Conservation (phyloP, 2,888 invertebrate species). For the Rotaria socialis region DNA sequence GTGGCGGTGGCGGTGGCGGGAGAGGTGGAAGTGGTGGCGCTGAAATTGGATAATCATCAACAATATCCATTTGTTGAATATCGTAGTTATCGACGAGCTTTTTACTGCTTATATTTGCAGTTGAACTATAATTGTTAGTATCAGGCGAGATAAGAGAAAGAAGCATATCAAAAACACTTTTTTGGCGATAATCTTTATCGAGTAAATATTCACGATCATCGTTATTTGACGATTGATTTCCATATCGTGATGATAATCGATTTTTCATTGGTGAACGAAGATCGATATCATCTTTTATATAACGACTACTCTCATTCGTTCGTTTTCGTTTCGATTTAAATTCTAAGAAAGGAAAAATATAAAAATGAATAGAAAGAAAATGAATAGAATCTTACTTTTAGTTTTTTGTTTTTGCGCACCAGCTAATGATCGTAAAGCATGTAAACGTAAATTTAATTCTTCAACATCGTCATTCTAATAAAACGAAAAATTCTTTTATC, state of each 20-base stretch:
- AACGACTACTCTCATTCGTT: neutral
- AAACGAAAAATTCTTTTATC: neutral
- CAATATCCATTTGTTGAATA: slow-evolving; percentile 24
- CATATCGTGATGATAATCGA: neutral
- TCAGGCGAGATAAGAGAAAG: neutral
- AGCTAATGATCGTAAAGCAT: neutral
- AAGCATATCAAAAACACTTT: neutral
- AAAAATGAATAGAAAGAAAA: neutral
- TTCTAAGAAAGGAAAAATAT: neutral
- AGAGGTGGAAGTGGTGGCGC: neutral
- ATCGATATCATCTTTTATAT: neutral
- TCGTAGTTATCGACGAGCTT: neutral
- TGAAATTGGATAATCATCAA: neutral
- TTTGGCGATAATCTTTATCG: slow-evolving; percentile 21
- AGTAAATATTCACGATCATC: slow-evolving; percentile 20
- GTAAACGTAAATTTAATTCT: neutral
- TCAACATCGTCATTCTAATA: slow-evolving; percentile 31
- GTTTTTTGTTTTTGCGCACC: neutral
- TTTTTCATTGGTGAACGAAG: neutral
- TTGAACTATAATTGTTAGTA: neutral
- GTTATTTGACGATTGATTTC: neutral
- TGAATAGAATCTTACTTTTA: neutral
- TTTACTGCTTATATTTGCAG: neutral
- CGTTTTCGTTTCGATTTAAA: neutral
- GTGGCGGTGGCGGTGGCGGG: neutral